Percentiles rank a stretch among this genome's conserved stretches.
These are phyloP conservation scores for Brotula barbata DNA, from an alignment of 2,797 vertebrate genomes.

Conservation along the genomic window DNA sequence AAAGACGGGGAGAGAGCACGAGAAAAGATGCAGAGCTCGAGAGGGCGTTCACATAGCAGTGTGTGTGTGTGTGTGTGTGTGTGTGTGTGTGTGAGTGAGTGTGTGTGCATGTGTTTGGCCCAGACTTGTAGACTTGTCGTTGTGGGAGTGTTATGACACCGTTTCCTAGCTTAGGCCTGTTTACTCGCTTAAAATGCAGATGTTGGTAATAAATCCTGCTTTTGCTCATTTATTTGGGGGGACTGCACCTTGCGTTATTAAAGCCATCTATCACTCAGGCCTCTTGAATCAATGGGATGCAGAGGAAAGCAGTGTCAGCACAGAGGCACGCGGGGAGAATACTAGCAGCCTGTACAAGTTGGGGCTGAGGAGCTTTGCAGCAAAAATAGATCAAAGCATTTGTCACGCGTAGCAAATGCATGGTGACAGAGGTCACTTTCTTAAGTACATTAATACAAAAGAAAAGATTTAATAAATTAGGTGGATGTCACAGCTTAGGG, in stretches of 20 bases:
- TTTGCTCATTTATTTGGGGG: slow-evolving; percentile 80
- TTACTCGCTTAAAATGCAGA: slow-evolving; percentile 77
- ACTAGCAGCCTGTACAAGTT: slow-evolving; percentile 56
- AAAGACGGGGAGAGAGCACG: slow-evolving; percentile 15
- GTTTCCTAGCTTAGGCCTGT: slow-evolving; percentile 63
- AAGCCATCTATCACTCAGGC: slow-evolving; percentile 81
- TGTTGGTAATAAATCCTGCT: slow-evolving; percentile 80
- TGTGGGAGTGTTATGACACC: slow-evolving; percentile 53
- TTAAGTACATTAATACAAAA: slow-evolving; percentile 25
- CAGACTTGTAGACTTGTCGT: slow-evolving; percentile 39
- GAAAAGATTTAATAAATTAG: neutral
- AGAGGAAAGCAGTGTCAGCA: slow-evolving; percentile 79
- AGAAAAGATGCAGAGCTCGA: slow-evolving; percentile 7
- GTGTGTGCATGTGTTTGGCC: slow-evolving; percentile 28
- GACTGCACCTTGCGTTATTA: slow-evolving; percentile 83
- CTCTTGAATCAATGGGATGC: slow-evolving; percentile 79
- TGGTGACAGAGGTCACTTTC: slow-evolving; percentile 51
- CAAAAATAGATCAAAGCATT: slow-evolving; percentile 54
- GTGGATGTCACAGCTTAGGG: neutral
- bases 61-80: slow-evolving; percentile 5
- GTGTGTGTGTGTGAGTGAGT: slow-evolving; percentile 9
- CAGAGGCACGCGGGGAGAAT: slow-evolving; percentile 64
- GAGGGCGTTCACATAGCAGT: slow-evolving; percentile 10
- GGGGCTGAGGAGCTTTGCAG: slow-evolving; percentile 45
- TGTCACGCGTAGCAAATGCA: slow-evolving; percentile 41